A percentile compares a stretch with the other conserved stretches of the same genome.
These are phyloP conservation scores for Phalanger gymnotis DNA, from an alignment of 2,797 vertebrate genomes.

Conservation along the genomic window DNA sequence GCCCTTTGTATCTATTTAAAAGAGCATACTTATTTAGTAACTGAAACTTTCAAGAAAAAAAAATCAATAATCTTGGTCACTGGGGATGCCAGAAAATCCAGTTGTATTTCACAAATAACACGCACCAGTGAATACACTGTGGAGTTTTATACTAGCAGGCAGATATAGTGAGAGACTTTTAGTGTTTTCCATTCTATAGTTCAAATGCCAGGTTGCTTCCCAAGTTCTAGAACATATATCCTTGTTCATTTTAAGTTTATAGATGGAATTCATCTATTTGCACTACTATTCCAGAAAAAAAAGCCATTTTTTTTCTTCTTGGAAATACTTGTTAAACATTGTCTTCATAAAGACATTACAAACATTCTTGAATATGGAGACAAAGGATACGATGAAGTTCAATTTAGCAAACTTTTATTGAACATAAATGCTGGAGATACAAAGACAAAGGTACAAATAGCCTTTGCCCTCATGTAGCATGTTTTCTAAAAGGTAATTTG, in stretches of 20 bases:
- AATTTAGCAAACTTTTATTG: not conserved
- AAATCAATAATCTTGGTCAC: not conserved
- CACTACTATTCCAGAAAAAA: no score
- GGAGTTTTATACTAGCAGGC: not conserved
- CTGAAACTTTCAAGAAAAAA: not conserved
- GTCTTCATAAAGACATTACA: not conserved
- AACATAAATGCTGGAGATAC: not conserved
- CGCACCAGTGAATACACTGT: not conserved
- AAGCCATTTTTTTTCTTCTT: no score
- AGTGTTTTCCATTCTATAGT: not conserved
- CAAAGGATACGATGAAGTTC: not conserved
- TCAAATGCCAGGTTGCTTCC: not conserved
- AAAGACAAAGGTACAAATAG: not conserved
- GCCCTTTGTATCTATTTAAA: not conserved
- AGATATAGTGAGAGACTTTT: not conserved
- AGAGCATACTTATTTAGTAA: not conserved
- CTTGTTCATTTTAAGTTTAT: not conserved
- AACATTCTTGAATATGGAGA: not conserved
- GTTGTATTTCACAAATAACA: not conserved
- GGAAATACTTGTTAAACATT: not conserved
- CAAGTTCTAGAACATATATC: not conserved
- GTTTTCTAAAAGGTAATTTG: not conserved
- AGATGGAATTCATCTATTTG: not conserved
- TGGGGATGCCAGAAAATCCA: not conserved
- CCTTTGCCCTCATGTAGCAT: not conserved